Evolutionary conservation across 2,888 invertebrate genomes (phyloP).

Genomic region (Heliconius sara): DNA sequence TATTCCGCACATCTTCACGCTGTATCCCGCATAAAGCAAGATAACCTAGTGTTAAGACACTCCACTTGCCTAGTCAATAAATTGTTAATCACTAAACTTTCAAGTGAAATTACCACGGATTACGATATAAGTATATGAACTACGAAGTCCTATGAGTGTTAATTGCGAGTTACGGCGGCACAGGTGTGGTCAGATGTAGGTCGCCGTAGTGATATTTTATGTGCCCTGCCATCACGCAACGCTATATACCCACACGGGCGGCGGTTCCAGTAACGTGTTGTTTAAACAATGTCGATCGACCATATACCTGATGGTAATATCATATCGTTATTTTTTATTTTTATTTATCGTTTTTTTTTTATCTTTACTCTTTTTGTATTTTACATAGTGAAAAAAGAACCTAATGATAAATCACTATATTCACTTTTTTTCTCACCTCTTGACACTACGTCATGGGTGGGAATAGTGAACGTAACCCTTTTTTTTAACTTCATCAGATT

Average conservation of each 20-base stretch:
- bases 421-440: not conserved
- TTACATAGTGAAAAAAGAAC: not conserved
- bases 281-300: not conserved
- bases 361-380: not conserved
- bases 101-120: constrained; percentile 4
- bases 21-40: too few species aligned
- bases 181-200: constrained; percentile 42
- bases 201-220: constrained; percentile 18
- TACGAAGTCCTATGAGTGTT: constrained; percentile 31
- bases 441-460: not conserved
- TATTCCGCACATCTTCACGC: too few species aligned
- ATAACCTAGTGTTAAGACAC: too few species aligned
- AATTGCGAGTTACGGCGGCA: constrained; percentile 44
- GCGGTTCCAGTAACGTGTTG: constrained; percentile 6
- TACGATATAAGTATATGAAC: not conserved
- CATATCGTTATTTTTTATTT: too few species aligned
- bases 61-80: not conserved
- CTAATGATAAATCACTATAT: not conserved
- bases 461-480: too few species aligned
- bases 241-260: not conserved
- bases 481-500: too few species aligned
- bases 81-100: not conserved
- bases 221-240: constrained; percentile 24
- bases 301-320: not conserved
- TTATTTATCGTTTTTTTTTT: not conserved